Evolutionary conservation across 2,113 vertebrate genomes (phyloP).

Genomic region (Nothoprocta pentlandii): DNA sequence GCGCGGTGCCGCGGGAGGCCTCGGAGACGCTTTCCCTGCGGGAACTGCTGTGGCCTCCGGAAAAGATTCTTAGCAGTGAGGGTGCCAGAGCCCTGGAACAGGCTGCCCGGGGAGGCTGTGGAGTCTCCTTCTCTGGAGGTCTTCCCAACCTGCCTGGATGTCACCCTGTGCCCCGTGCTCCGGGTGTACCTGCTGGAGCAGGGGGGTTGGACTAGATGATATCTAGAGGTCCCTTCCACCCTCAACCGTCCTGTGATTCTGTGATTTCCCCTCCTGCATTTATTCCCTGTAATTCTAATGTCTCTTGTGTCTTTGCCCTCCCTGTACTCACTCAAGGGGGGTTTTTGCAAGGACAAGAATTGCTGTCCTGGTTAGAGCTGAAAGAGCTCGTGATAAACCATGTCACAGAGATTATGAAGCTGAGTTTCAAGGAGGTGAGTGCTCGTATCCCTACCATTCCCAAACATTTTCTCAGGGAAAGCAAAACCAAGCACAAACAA

Average conservation of each 20-base stretch:
- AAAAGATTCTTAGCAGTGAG: too few relatives aligned
- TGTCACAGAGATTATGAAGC: background rate
- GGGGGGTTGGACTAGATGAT: too few relatives aligned
- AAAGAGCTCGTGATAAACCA: conserved; percentile 14
- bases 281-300: background rate
- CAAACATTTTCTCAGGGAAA: background rate
- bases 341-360: conserved; percentile 4
- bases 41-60: conserved; percentile 35
- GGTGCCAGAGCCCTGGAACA: too few relatives aligned
- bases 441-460: background rate
- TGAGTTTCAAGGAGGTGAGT: conserved; percentile 9
- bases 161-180: too few relatives aligned
- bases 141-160: too few relatives aligned
- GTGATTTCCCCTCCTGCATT: background rate
- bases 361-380: conserved; percentile 7
- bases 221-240: too few relatives aligned
- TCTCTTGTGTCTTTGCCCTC: background rate
- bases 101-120: too few relatives aligned
- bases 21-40: conserved; percentile 21
- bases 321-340: background rate
- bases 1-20: conserved; percentile 37
- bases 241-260: too few relatives aligned
- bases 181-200: too few relatives aligned
- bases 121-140: too few relatives aligned
- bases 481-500: background rate